phyloP scores from a whole-genome alignment of 2,888 invertebrate genomes.

The Drosophila neonasuta region DNA sequence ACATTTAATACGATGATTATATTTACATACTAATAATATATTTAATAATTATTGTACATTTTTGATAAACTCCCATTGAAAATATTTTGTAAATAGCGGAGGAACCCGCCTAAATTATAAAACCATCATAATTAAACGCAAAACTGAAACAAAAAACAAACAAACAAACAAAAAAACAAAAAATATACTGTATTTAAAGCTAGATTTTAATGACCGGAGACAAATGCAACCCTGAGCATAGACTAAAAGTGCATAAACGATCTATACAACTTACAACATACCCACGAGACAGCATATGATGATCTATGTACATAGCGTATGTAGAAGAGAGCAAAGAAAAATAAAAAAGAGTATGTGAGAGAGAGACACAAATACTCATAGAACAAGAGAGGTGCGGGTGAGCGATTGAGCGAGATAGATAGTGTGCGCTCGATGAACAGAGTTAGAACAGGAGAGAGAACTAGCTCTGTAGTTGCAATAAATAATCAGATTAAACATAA shows the following conservation, averaged over 20 bases:
- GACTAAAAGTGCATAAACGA: constrained; percentile 74
- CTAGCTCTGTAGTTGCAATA: constrained; percentile 56
- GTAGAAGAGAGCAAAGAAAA: constrained; percentile 6
- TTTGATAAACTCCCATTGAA: constrained; percentile 71
- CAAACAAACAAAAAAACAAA: constrained; percentile 14
- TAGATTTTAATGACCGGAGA: constrained; percentile 57
- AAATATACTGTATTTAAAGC: constrained; percentile 61
- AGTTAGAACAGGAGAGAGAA: constrained; percentile 33
- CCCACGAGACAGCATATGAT: constrained; percentile 71
- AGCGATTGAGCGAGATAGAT: constrained; percentile 25
- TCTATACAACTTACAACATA: constrained; percentile 70
- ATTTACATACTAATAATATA: constrained; percentile 64
- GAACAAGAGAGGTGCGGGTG: not conserved
- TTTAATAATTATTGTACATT: constrained; percentile 76
- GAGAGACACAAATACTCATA: not conserved
- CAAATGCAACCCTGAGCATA: constrained; percentile 77
- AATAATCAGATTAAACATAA: constrained; percentile 35
- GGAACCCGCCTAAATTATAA: constrained; percentile 44
- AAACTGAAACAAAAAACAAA: not conserved
- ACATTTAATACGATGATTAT: constrained; percentile 75
- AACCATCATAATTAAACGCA: constrained; percentile 32
- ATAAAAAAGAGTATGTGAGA: constrained; percentile 7
- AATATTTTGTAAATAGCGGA: constrained; percentile 70
- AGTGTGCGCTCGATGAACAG: constrained; percentile 15
- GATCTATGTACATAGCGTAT: constrained; percentile 2